phyloP scores from a whole-genome alignment of 1,140 invertebrate genomes.

The Sarcophaga bullata region DNA sequence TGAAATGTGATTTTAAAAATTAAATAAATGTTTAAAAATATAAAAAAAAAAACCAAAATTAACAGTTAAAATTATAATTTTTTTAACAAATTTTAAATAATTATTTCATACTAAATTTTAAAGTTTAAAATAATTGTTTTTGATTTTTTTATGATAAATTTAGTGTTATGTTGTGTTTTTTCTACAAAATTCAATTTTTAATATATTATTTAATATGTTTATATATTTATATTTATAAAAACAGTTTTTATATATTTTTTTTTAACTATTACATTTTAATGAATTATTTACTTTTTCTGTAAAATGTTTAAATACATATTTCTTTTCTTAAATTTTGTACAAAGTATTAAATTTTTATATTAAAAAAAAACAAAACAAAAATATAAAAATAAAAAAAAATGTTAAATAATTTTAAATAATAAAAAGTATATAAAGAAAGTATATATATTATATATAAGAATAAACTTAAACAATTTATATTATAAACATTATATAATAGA shows the following conservation, averaged over 20 bases:
- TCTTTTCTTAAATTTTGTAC: not conserved
- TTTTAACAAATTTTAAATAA: no score
- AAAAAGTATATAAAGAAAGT: not conserved
- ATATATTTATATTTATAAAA: not conserved
- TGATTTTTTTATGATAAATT: not conserved
- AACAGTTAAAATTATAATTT: not conserved
- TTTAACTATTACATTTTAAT: not conserved
- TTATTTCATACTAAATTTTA: no score
- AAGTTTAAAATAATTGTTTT: no score
- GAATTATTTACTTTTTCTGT: not conserved
- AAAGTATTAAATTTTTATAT: conserved; percentile 7
- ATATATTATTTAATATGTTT: not conserved
- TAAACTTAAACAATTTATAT: not conserved
- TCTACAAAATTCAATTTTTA: conserved; percentile 8
- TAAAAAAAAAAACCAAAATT: not conserved
- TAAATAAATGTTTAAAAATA: conserved; percentile 47
- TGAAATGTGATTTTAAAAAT: conserved; percentile 64
- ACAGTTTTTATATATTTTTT: no score
- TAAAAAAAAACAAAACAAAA: not conserved
- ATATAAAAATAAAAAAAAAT: not conserved
- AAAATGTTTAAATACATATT: conserved; percentile 1
- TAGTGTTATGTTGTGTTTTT: not conserved
- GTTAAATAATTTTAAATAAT: conserved; percentile 19
- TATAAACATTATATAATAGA: not conserved
- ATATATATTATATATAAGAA: no score